Percentiles rank a stretch among this genome's conserved stretches.
Evolutionary conservation across 2,797 vertebrate species (phyloP).

Genomic region (Crenuchus spilurus): DNA sequence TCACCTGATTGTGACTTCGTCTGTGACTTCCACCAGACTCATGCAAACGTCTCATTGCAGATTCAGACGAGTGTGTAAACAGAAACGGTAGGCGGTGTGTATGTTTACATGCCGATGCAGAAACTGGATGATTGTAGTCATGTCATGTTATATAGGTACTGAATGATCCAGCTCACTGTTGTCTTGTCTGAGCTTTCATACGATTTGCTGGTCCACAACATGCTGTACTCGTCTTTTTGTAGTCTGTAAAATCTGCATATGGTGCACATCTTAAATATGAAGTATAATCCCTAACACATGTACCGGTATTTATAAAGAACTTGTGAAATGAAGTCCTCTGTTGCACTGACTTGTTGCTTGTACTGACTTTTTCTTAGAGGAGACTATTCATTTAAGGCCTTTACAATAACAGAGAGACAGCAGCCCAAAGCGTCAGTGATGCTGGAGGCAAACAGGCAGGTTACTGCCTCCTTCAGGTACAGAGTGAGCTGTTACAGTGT

Average conservation of each 20-base stretch:
- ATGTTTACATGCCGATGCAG: conserved; percentile 12
- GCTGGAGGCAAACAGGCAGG: background rate
- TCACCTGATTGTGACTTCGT: background rate
- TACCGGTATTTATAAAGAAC: no score
- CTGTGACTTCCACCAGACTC: background rate
- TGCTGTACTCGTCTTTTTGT: no score
- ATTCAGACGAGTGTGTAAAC: conserved; percentile 10
- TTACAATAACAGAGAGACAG: no score
- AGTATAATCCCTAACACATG: no score
- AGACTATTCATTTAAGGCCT: no score
- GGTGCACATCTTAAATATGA: no score
- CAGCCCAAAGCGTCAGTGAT: background rate
- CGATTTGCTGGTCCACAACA: background rate
- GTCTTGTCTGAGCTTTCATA: background rate
- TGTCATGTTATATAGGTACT: no score
- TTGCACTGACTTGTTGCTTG: no score
- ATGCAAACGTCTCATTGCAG: background rate
- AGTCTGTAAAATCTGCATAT: no score
- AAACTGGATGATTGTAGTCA: background rate
- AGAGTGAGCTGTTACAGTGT: background rate
- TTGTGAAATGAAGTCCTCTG: no score
- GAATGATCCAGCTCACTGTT: background rate
- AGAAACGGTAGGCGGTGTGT: conserved; percentile 36
- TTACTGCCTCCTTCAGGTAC: background rate
- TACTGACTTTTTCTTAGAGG: no score